phyloP scores from a whole-genome alignment of 2,113 vertebrate species.

The Cyanoderma ruficeps region DNA sequence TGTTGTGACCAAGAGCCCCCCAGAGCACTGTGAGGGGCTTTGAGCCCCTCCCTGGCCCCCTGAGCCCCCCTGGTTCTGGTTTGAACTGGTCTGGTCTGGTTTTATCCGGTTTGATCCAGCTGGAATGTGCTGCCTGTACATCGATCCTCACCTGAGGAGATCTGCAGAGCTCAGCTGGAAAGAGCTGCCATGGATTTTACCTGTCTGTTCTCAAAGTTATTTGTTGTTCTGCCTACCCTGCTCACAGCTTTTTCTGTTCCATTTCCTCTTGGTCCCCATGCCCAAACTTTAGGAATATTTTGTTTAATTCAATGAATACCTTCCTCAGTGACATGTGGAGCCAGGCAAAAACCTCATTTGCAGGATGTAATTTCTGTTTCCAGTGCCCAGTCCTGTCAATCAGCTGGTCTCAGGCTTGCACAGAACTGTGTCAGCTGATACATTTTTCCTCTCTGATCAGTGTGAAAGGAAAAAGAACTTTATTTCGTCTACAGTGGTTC shows the following conservation, averaged over 20 bases:
- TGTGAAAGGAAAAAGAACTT: neutral
- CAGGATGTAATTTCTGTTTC: neutral
- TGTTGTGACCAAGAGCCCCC: neutral
- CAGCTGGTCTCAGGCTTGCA: neutral
- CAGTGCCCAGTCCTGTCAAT: conserved; percentile 34
- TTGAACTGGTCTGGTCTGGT: neutral
- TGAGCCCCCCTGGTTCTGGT: neutral
- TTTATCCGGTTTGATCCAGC: neutral
- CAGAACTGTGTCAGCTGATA: neutral
- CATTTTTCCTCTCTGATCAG: neutral
- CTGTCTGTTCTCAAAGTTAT: neutral
- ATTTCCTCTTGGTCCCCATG: neutral
- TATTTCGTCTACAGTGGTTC: neutral
- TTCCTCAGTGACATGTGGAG: neutral
- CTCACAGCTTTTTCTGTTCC: neutral
- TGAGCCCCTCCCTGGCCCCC: neutral
- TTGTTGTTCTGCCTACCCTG: neutral
- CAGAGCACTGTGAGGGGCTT: neutral
- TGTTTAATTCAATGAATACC: neutral
- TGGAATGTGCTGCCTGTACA: neutral
- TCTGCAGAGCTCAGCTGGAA: neutral
- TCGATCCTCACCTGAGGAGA: neutral
- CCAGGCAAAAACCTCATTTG: conserved; percentile 19
- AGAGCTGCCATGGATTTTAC: neutral
- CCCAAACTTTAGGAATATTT: neutral